Evolutionary conservation across 2,888 invertebrate genomes (phyloP).

Genomic region (Dendrolimus houi): DNA sequence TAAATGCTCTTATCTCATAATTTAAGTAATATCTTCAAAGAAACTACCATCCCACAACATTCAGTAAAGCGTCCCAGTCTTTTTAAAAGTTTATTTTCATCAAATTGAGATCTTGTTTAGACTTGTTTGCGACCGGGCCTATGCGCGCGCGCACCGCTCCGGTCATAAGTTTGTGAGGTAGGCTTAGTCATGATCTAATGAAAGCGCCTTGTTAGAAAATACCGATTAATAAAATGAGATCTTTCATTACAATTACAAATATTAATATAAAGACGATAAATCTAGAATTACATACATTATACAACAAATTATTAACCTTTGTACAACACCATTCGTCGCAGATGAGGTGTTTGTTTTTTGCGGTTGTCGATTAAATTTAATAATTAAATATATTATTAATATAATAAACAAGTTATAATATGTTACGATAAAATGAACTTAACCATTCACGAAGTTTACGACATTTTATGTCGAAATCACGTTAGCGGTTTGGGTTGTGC

Average conservation of each 20-base stretch:
- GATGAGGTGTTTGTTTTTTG: slow-evolving; percentile 40
- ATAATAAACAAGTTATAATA: slow-evolving; percentile 41
- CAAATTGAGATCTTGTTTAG: slow-evolving; percentile 76
- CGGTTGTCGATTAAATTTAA: slow-evolving; percentile 33
- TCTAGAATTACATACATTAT: slow-evolving; percentile 72
- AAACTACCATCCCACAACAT: slow-evolving; percentile 75
- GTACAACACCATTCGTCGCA: slow-evolving; percentile 54
- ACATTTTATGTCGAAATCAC: background rate
- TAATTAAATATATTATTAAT: slow-evolving; percentile 16
- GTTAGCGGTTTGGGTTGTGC: slow-evolving; percentile 1
- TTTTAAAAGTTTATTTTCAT: slow-evolving; percentile 75
- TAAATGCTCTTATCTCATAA: slow-evolving; percentile 73
- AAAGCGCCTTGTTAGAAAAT: slow-evolving; percentile 77
- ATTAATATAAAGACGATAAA: slow-evolving; percentile 72
- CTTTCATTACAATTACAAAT: slow-evolving; percentile 76
- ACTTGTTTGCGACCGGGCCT: slow-evolving; percentile 57
- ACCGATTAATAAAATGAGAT: slow-evolving; percentile 77
- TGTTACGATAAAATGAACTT: slow-evolving; percentile 65
- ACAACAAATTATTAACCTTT: slow-evolving; percentile 72
- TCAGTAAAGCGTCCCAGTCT: slow-evolving; percentile 77
- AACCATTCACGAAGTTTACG: slow-evolving; percentile 31
- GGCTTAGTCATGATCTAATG: slow-evolving; percentile 76
- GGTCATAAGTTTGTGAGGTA: slow-evolving; percentile 72
- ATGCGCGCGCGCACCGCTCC: slow-evolving; percentile 22
- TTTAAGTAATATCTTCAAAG: slow-evolving; percentile 73